phyloP scores from a whole-genome alignment of 2,888 invertebrate genomes.

The Cheilosia pagana region DNA sequence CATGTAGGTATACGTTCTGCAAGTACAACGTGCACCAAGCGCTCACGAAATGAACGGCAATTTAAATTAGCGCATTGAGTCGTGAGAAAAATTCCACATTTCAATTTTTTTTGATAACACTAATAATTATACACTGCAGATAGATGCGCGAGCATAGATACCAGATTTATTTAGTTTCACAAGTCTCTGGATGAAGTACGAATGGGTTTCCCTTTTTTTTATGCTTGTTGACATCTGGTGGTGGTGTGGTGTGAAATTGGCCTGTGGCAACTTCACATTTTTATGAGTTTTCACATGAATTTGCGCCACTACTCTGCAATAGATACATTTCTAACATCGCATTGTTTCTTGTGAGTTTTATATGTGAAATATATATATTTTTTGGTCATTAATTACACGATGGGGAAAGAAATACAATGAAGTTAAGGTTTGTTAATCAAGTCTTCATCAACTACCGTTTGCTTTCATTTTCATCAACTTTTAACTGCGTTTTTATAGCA shows the following conservation, averaged over 20 bases:
- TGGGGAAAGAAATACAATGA: too few species aligned
- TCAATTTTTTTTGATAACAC: slow-evolving; percentile 12
- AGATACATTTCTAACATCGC: neutral
- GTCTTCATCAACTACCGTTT: too few species aligned
- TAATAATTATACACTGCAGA: slow-evolving; percentile 53
- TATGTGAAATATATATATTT: slow-evolving; percentile 16
- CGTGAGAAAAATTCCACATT: slow-evolving; percentile 65
- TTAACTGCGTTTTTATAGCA: too few species aligned
- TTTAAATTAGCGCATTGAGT: slow-evolving; percentile 61
- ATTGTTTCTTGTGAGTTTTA: slow-evolving; percentile 3
- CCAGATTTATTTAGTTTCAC: neutral
- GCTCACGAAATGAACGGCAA: slow-evolving; percentile 50
- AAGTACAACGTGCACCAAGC: neutral
- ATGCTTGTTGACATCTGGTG: slow-evolving; percentile 25
- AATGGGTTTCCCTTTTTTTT: slow-evolving; percentile 21
- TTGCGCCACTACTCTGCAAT: slow-evolving; percentile 2
- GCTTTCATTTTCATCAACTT: too few species aligned
- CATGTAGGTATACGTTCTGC: too few species aligned
- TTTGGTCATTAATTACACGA: neutral
- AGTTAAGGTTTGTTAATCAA: too few species aligned
- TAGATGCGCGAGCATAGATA: slow-evolving; percentile 51
- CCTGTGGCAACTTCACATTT: neutral
- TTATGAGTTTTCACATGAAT: slow-evolving; percentile 31
- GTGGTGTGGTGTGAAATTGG: slow-evolving; percentile 13
- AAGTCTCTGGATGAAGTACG: slow-evolving; percentile 15